Evolutionary conservation across 1,140 invertebrate species (phyloP).

Genomic region (Leucophenga varia): DNA sequence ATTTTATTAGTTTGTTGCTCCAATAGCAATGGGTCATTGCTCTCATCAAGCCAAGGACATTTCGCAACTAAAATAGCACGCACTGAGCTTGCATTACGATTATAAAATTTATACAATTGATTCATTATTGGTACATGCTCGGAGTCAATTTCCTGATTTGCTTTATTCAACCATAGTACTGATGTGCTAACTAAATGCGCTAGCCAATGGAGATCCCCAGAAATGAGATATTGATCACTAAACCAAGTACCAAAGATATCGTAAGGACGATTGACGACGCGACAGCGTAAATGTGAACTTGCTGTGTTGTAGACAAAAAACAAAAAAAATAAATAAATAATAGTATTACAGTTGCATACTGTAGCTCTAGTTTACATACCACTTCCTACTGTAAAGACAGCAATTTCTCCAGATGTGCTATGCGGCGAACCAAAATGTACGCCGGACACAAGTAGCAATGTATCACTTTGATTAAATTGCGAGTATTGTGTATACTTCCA

Average conservation of each 20-base stretch:
- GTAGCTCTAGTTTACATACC: constrained; percentile 1
- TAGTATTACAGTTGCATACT: not conserved
- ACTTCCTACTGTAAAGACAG: constrained; percentile 73
- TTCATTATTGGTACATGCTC: constrained; percentile 81
- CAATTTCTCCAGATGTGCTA: constrained; percentile 84
- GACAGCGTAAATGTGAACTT: constrained; percentile 76
- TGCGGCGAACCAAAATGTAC: constrained; percentile 80
- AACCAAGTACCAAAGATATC: constrained; percentile 91
- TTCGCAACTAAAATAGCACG: constrained; percentile 55
- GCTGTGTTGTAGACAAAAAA: constrained; percentile 5
- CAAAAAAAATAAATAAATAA: not conserved
- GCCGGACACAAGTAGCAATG: constrained; percentile 80
- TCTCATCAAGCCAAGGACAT: constrained; percentile 51
- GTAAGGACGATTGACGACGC: constrained; percentile 83
- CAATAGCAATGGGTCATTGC: constrained; percentile 43
- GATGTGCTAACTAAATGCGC: constrained; percentile 78
- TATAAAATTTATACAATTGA: constrained; percentile 79
- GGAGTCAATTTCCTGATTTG: constrained; percentile 76
- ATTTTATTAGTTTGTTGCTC: not conserved
- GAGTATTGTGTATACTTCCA: constrained; percentile 92
- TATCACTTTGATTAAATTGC: constrained; percentile 84
- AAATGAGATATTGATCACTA: constrained; percentile 78
- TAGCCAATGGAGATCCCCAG: constrained; percentile 79
- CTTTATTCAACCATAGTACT: constrained; percentile 82
- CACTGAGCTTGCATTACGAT: constrained; percentile 76